A percentile compares a stretch with the other conserved stretches of the same genome.
These are phyloP conservation scores for Drosophila incognita DNA, from an alignment of 2,888 invertebrate genomes.

Conservation along the genomic window DNA sequence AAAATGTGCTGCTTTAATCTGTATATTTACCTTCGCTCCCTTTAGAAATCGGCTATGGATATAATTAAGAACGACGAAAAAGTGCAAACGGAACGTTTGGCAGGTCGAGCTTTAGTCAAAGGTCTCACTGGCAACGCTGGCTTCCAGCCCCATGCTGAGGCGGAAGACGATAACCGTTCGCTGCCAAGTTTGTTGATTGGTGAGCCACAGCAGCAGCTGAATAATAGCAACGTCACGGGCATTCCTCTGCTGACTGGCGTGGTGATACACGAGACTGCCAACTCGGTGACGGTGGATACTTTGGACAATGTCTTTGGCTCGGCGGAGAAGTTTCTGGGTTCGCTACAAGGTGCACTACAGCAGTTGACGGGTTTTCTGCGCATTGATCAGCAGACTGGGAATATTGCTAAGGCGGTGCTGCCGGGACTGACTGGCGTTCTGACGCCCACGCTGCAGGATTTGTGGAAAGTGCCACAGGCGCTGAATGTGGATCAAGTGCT, in stretches of 20 bases:
- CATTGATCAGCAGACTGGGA: slow-evolving; percentile 78
- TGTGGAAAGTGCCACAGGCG: slow-evolving; percentile 80
- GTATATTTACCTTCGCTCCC: background rate
- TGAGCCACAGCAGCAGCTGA: slow-evolving; percentile 87
- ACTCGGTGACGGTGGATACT: slow-evolving; percentile 75
- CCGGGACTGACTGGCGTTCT: slow-evolving; percentile 74
- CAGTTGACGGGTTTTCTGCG: slow-evolving; percentile 76
- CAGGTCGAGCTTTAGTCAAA: slow-evolving; percentile 87
- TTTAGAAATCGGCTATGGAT: slow-evolving; percentile 81
- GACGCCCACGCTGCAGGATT: slow-evolving; percentile 78
- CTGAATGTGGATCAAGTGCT: slow-evolving; percentile 79
- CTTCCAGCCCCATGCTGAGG: slow-evolving; percentile 90
- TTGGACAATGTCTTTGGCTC: slow-evolving; percentile 80
- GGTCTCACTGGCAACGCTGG: slow-evolving; percentile 88
- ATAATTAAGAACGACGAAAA: slow-evolving; percentile 86
- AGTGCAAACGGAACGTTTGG: slow-evolving; percentile 87
- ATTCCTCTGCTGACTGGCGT: slow-evolving; percentile 91
- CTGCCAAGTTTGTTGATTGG: slow-evolving; percentile 89
- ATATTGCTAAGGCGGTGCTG: slow-evolving; percentile 74
- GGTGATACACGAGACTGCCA: slow-evolving; percentile 89
- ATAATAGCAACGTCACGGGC: slow-evolving; percentile 86
- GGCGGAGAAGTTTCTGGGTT: slow-evolving; percentile 79
- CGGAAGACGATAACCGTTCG: slow-evolving; percentile 88
- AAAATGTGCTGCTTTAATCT: background rate
- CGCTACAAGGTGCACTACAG: slow-evolving; percentile 71